Conservation (phyloP, 1,140 invertebrate genomes). For the Drosophila leontia region DNA sequence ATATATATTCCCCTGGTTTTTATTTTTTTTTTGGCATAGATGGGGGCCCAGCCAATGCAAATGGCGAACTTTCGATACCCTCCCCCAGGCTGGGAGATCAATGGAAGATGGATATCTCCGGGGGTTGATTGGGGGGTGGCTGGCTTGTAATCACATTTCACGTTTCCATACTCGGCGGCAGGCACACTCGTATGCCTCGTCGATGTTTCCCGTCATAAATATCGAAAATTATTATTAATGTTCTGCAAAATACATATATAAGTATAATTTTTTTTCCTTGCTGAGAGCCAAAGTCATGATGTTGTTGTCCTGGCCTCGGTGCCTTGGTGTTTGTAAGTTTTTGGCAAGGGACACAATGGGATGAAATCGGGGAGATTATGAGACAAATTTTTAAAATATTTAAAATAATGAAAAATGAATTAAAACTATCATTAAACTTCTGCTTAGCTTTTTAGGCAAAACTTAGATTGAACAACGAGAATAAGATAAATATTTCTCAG, state of each 20-base stretch:
- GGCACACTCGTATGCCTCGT: conserved; percentile 47
- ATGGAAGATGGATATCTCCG: conserved; percentile 54
- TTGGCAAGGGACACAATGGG: conserved; percentile 23
- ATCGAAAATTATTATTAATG: conserved; percentile 84
- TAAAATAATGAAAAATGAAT: too few relatives aligned
- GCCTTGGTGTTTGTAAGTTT: conserved; percentile 59
- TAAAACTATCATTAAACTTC: too few relatives aligned
- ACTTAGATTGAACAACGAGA: too few relatives aligned
- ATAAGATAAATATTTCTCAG: background rate
- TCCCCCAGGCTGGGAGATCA: conserved; percentile 53
- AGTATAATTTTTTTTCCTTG: conserved; percentile 18
- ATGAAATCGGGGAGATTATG: too few relatives aligned
- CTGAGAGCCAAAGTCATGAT: conserved; percentile 15
- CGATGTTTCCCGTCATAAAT: conserved; percentile 81
- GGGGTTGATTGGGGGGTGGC: conserved; percentile 47
- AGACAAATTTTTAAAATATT: too few relatives aligned
- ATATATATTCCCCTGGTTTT: conserved; percentile 20
- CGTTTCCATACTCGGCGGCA: conserved; percentile 43
- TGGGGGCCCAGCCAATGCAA: conserved; percentile 56
- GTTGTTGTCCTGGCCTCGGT: conserved; percentile 22
- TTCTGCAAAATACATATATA: conserved; percentile 38
- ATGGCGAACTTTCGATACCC: conserved; percentile 69
- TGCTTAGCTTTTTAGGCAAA: too few relatives aligned
- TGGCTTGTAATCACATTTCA: conserved; percentile 80
- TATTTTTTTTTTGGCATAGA: conserved; percentile 58